phyloP scores from a whole-genome alignment of 2,888 invertebrate genomes.

The Polyommatus iphigenia region DNA sequence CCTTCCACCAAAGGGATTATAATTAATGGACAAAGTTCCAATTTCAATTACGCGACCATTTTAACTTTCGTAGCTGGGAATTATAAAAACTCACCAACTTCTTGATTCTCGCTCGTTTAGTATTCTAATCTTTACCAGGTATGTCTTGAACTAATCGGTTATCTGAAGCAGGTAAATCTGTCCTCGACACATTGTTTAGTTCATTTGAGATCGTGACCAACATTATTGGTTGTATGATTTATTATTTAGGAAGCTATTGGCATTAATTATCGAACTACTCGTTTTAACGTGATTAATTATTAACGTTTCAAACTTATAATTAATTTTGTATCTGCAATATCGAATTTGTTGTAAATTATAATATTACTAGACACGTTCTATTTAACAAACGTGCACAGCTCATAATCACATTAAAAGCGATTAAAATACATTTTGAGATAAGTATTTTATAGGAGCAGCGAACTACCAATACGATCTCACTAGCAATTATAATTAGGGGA shows the following conservation, averaged over 20 bases:
- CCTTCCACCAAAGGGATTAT: not conserved
- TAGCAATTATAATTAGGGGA: not conserved
- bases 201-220: constrained; percentile 25
- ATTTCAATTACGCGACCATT: not conserved
- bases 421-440: not conserved
- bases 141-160: constrained; percentile 31
- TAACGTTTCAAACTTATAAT: constrained; percentile 26
- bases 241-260: constrained; percentile 31
- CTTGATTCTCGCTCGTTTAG: not conserved
- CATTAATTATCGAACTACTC: constrained; percentile 24
- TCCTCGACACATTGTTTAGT: constrained; percentile 24
- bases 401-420: not conserved
- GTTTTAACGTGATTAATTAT: constrained; percentile 28
- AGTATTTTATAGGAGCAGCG: not conserved
- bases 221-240: constrained; percentile 13
- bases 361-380: constrained; percentile 13
- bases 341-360: constrained; percentile 30
- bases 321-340: constrained; percentile 20
- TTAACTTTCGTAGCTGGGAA: not conserved
- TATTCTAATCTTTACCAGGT: not conserved
- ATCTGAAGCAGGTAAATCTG: constrained; percentile 34
- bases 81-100: not conserved
- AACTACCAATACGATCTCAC: not conserved
- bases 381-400: not conserved
- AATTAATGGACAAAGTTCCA: constrained; percentile 12